A percentile compares a stretch with the other conserved stretches of the same genome.
These are phyloP conservation scores for Ericerus pela DNA, from an alignment of 1,140 invertebrate genomes.

Conservation along the genomic window DNA sequence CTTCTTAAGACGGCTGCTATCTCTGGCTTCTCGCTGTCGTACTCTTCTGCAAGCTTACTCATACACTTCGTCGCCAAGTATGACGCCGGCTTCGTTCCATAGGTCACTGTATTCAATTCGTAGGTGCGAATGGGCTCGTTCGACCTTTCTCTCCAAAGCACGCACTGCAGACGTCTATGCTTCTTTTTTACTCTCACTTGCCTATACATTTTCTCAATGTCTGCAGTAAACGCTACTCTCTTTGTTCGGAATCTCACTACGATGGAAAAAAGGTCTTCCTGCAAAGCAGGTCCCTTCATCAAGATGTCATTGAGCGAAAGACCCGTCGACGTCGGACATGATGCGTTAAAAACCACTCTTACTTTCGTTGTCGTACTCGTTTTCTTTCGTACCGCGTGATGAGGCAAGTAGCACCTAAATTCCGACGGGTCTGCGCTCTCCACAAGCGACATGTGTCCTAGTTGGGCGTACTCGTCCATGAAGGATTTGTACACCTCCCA, in stretches of 20 bases:
- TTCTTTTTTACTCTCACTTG: slow-evolving; percentile 28
- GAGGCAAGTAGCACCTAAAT: neutral
- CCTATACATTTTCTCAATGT: slow-evolving; percentile 33
- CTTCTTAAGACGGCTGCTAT: slow-evolving; percentile 21
- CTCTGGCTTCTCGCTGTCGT: slow-evolving; percentile 23
- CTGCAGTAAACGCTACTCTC: slow-evolving; percentile 26
- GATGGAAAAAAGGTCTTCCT: slow-evolving; percentile 30
- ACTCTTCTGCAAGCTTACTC: slow-evolving; percentile 23
- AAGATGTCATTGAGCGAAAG: slow-evolving; percentile 29
- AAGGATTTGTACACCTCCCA: no score
- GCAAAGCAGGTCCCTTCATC: slow-evolving; percentile 26
- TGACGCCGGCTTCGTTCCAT: slow-evolving; percentile 29
- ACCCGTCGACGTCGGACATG: slow-evolving; percentile 22
- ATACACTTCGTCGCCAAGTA: slow-evolving; percentile 28
- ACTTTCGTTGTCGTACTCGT: slow-evolving; percentile 25
- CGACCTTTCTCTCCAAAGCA: slow-evolving; percentile 30
- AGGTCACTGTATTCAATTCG: slow-evolving; percentile 30
- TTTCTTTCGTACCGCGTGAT: slow-evolving; percentile 18
- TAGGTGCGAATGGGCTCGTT: slow-evolving; percentile 24
- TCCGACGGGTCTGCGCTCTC: slow-evolving; percentile 16
- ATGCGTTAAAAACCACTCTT: slow-evolving; percentile 30
- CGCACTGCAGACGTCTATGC: slow-evolving; percentile 29
- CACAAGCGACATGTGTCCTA: slow-evolving; percentile 25
- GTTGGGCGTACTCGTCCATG: slow-evolving; percentile 24
- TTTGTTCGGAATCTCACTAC: slow-evolving; percentile 31